Conservation (phyloP, 2,888 invertebrate species). For the Ashinkailepas kermadecensis region DNA sequence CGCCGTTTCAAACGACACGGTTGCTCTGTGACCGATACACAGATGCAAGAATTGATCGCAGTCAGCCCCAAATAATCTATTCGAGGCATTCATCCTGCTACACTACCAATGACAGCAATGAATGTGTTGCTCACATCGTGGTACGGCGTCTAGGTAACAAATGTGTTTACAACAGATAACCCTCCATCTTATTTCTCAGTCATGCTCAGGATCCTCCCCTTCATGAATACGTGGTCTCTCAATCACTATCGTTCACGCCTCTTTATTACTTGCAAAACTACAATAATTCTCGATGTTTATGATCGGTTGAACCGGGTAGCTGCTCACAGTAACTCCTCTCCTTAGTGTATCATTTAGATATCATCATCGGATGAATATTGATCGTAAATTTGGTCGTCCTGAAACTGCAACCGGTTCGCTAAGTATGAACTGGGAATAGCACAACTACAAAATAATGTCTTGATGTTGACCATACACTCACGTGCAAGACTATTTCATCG, state of each 20-base stretch:
- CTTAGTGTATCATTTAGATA: background rate
- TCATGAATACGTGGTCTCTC: constrained; percentile 15
- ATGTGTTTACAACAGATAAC: constrained; percentile 19
- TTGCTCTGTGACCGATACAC: too few species aligned
- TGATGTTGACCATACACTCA: background rate
- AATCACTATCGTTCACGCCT: constrained; percentile 20
- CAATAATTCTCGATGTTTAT: constrained; percentile 3
- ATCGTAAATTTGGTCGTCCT: constrained; percentile 1
- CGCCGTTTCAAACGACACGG: too few species aligned
- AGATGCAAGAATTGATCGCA: too few species aligned
- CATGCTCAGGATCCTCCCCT: background rate
- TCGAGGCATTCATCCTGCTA: too few species aligned
- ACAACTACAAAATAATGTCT: background rate
- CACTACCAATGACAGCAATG: too few species aligned
- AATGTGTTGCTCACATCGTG: background rate
- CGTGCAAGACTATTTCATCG: background rate
- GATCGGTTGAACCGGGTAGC: background rate
- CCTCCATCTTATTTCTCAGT: constrained; percentile 2
- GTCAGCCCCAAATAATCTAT: too few species aligned
- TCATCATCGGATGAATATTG: background rate
- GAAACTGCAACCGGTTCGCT: background rate
- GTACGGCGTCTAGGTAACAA: background rate
- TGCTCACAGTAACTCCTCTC: background rate
- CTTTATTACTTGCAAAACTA: constrained; percentile 16
- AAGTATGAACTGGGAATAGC: background rate